Conservation (phyloP, 2,888 invertebrate genomes). For the Synergus laeviventris region DNA sequence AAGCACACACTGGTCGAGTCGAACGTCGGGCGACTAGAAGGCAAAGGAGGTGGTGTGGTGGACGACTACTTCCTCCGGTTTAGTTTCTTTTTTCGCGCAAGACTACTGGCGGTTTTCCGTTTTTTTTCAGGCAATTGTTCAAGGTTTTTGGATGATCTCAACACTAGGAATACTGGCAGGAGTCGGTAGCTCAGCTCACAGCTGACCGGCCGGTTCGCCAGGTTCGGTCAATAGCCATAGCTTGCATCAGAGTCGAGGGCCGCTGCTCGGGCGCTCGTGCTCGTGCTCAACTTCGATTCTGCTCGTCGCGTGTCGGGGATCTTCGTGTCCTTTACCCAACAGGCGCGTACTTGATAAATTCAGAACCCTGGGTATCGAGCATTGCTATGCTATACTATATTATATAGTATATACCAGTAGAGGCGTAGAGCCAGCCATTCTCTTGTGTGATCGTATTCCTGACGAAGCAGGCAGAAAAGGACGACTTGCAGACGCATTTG, state of each 20-base stretch:
- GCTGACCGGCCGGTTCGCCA: conserved; percentile 74
- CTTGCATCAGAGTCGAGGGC: conserved; percentile 61
- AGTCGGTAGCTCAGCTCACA: conserved; percentile 66
- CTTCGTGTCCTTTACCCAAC: conserved; percentile 65
- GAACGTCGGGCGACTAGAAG: conserved; percentile 32
- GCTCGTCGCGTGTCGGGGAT: conserved; percentile 46
- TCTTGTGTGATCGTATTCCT: conserved; percentile 41
- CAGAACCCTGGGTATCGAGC: conserved; percentile 47
- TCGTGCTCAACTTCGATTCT: conserved; percentile 51
- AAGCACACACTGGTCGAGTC: conserved; percentile 36
- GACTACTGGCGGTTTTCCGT: conserved; percentile 1
- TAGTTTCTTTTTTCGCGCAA: conserved; percentile 35
- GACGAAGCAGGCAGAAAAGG: conserved; percentile 16
- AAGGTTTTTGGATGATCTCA: background rate
- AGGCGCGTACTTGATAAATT: conserved; percentile 58
- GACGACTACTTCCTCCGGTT: conserved; percentile 25
- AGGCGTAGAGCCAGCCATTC: conserved; percentile 41
- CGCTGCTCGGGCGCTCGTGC: conserved; percentile 51
- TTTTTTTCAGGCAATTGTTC: background rate
- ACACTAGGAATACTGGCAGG: conserved; percentile 46
- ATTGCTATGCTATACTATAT: conserved; percentile 27
- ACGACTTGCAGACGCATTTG: conserved; percentile 9
- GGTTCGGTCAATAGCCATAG: conserved; percentile 73
- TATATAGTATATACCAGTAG: conserved; percentile 49
- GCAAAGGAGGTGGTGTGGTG: conserved; percentile 30